A percentile compares a stretch with the other conserved stretches of the same genome.
Evolutionary conservation across 1,140 invertebrate genomes (phyloP).

Genomic region (Elysia chlorotica): DNA sequence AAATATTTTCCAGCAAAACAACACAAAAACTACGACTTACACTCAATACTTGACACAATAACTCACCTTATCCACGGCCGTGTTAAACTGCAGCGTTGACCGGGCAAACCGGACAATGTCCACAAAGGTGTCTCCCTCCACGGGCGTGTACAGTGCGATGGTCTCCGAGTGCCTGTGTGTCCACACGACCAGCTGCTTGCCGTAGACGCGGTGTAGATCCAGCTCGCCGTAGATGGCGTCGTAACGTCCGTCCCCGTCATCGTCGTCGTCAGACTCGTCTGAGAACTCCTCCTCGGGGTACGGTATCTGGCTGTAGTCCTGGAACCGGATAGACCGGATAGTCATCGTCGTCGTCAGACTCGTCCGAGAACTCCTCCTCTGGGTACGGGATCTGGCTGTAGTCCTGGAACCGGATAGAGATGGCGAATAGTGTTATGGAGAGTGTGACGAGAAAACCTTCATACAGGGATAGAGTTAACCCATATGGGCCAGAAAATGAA

Average conservation of each 20-base stretch:
- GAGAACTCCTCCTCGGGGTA: background rate
- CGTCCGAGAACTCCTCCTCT: background rate
- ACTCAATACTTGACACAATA: too few relatives aligned
- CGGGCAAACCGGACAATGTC: slow-evolving; percentile 40
- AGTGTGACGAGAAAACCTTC: too few relatives aligned
- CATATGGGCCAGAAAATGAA: too few relatives aligned
- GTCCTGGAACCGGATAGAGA: background rate
- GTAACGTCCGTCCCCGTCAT: slow-evolving; percentile 13
- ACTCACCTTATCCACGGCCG: slow-evolving; percentile 34
- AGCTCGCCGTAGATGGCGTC: slow-evolving; percentile 28
- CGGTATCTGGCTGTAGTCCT: background rate
- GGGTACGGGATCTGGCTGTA: background rate
- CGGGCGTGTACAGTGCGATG: slow-evolving; percentile 75
- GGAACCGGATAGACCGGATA: background rate
- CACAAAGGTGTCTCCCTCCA: slow-evolving; percentile 33
- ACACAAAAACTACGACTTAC: too few relatives aligned
- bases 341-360: slow-evolving; percentile 17
- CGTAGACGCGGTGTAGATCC: slow-evolving; percentile 30
- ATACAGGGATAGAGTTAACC: too few relatives aligned
- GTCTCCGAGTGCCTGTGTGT: slow-evolving; percentile 82
- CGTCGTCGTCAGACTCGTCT: background rate
- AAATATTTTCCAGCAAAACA: too few relatives aligned
- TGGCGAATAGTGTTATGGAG: background rate
- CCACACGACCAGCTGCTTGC: slow-evolving; percentile 73
- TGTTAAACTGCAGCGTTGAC: slow-evolving; percentile 33